phyloP scores from a whole-genome alignment of 1,140 invertebrate species.

The Hydropsyche tenuis region DNA sequence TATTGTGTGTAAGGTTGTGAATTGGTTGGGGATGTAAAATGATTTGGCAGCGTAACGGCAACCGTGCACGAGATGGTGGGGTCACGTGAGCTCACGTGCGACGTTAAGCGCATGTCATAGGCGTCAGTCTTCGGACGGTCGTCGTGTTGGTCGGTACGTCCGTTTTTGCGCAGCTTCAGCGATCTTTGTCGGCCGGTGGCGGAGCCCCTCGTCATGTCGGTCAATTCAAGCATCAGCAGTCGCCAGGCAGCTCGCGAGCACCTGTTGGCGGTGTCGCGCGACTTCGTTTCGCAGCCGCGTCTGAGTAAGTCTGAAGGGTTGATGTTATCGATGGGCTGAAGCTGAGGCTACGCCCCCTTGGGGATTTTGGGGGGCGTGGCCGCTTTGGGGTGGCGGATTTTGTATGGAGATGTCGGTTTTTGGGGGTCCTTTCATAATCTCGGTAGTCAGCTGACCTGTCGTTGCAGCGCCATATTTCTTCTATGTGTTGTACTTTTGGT shows the following conservation, averaged over 20 bases:
- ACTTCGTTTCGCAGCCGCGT: slow-evolving; percentile 97
- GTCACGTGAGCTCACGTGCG: slow-evolving; percentile 26
- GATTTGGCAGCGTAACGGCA: too few relatives aligned
- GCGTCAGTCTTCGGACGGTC: background rate
- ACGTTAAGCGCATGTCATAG: slow-evolving; percentile 12
- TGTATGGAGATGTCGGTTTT: too few relatives aligned
- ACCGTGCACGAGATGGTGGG: background rate
- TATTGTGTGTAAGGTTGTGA: too few relatives aligned
- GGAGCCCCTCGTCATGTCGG: slow-evolving; percentile 27
- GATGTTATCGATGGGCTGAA: too few relatives aligned
- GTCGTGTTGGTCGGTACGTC: background rate
- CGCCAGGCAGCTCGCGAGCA: slow-evolving; percentile 73
- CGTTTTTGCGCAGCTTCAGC: background rate
- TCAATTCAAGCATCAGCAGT: slow-evolving; percentile 40
- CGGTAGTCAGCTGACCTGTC: too few relatives aligned
- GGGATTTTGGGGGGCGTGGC: too few relatives aligned
- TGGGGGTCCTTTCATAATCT: too few relatives aligned
- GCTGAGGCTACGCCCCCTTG: too few relatives aligned
- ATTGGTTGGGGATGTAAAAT: too few relatives aligned
- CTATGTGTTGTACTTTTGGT: too few relatives aligned
- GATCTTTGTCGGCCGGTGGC: background rate
- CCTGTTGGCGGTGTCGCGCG: slow-evolving; percentile 89
- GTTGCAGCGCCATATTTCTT: too few relatives aligned
- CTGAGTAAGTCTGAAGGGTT: slow-evolving; percentile 97
- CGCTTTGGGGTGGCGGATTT: too few relatives aligned